phyloP scores from a whole-genome alignment of 1,140 invertebrate genomes.

The Drosophila busckii region DNA sequence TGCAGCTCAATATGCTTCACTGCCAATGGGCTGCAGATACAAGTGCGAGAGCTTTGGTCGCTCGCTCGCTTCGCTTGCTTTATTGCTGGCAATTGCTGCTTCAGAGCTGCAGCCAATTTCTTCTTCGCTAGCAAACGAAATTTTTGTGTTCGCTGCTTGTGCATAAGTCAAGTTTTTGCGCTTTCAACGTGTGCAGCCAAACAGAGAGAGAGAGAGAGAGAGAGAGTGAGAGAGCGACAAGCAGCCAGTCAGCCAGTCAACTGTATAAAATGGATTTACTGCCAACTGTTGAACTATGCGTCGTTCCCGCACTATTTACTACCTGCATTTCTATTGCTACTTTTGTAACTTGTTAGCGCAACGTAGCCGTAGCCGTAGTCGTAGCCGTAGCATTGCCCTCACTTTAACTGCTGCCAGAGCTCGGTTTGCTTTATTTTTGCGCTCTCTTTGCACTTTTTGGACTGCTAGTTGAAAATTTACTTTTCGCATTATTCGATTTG shows the following conservation, averaged over 20 bases:
- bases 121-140: slow-evolving; percentile 47
- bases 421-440: slow-evolving; percentile 17
- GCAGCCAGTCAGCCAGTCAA: slow-evolving; percentile 56
- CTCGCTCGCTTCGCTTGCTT: slow-evolving; percentile 34
- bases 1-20: slow-evolving; percentile 53
- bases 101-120: slow-evolving; percentile 36
- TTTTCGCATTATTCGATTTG: slow-evolving; percentile 76
- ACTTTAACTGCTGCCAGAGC: slow-evolving; percentile 44
- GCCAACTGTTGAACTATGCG: slow-evolving; percentile 71
- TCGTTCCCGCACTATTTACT: slow-evolving; percentile 61
- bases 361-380: slow-evolving; percentile 3
- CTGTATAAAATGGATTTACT: slow-evolving; percentile 78
- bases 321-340: slow-evolving; percentile 76
- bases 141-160: slow-evolving; percentile 68
- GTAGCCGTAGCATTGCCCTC: slow-evolving; percentile 4
- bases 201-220: slow-evolving; percentile 2
- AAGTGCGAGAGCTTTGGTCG: neutral
- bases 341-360: slow-evolving; percentile 74
- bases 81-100: slow-evolving; percentile 46
- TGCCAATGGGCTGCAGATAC: slow-evolving; percentile 51
- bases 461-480: slow-evolving; percentile 69
- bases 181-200: slow-evolving; percentile 20
- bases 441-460: slow-evolving; percentile 11
- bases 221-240: slow-evolving; percentile 13
- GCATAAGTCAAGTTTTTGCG: slow-evolving; percentile 65